Conservation (phyloP, 2,888 invertebrate species). For the Nesidiocoris tenuis region DNA sequence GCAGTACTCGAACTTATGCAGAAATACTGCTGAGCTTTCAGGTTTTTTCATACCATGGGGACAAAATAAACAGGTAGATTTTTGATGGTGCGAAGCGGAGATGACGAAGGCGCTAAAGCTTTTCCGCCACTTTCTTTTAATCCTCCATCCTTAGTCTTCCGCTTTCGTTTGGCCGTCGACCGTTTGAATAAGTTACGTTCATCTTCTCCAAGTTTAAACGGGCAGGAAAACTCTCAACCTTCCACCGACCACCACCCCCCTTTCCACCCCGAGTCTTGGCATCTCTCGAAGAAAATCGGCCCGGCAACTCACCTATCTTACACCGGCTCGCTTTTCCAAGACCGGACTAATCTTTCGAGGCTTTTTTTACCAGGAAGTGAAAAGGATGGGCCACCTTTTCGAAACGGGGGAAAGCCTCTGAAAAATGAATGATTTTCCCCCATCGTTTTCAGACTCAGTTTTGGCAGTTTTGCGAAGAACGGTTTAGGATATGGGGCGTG, state of each 20-base stretch:
- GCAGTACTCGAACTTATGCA: no score
- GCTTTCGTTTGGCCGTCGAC: background rate
- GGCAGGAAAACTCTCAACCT: slow-evolving; percentile 14
- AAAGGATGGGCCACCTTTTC: background rate
- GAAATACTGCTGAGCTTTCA: no score
- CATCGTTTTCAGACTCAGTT: slow-evolving; percentile 6
- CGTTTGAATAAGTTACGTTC: slow-evolving; percentile 25
- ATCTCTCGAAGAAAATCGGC: background rate
- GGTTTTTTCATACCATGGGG: no score
- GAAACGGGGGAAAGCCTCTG: slow-evolving; percentile 7
- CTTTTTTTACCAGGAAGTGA: background rate
- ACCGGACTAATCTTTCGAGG: background rate
- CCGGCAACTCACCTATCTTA: background rate
- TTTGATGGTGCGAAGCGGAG: background rate
- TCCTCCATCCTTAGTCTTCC: background rate
- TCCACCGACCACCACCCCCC: slow-evolving; percentile 1
- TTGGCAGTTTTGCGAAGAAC: background rate
- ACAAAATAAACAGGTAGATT: background rate
- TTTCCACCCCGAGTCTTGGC: background rate
- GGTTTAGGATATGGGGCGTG: background rate
- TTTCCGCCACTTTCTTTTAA: background rate
- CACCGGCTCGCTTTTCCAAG: background rate
- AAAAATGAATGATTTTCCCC: slow-evolving; percentile 15
- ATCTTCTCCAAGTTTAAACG: slow-evolving; percentile 29
- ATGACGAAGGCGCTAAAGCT: background rate